phyloP scores from a whole-genome alignment of 2,888 invertebrate genomes.

The Psococerastis gibbosa region DNA sequence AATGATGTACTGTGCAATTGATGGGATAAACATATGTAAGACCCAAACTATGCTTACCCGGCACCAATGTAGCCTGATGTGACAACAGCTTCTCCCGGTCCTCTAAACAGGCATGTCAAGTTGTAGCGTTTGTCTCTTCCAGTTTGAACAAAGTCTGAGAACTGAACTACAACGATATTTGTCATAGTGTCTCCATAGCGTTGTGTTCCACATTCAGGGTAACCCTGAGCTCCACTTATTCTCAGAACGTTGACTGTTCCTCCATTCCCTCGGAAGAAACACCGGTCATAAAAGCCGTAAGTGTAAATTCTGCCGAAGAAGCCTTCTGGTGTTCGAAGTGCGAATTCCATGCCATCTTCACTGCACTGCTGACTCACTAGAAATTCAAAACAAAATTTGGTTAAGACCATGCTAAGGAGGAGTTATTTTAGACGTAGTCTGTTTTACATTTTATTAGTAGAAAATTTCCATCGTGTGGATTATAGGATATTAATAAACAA shows the following conservation, averaged over 20 bases:
- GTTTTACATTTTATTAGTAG: too few relatives aligned
- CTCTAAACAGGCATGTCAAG: conserved; percentile 77
- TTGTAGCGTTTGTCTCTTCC: conserved; percentile 80
- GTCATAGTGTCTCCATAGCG: conserved; percentile 82
- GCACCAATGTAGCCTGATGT: conserved; percentile 85
- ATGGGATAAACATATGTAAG: too few relatives aligned
- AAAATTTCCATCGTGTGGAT: too few relatives aligned
- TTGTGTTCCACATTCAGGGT: conserved; percentile 83
- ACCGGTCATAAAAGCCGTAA: conserved; percentile 76
- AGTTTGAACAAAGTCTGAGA: conserved; percentile 83
- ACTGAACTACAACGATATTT: conserved; percentile 84
- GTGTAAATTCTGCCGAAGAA: conserved; percentile 82
- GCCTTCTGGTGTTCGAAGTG: conserved; percentile 68
- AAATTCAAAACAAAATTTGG: conserved; percentile 15
- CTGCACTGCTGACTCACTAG: conserved; percentile 78
- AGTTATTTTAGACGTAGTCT: too few relatives aligned
- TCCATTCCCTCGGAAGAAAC: conserved; percentile 81
- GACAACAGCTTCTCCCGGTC: conserved; percentile 82
- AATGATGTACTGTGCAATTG: too few relatives aligned
- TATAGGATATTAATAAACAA: too few relatives aligned
- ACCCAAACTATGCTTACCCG: conserved; percentile 46
- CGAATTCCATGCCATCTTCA: conserved; percentile 89
- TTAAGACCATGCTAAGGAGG: neutral
- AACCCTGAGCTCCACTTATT: conserved; percentile 79
- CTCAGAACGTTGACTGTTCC: conserved; percentile 64